Conservation (phyloP, 2,113 vertebrate genomes). For the Elgaria multicarinata region DNA sequence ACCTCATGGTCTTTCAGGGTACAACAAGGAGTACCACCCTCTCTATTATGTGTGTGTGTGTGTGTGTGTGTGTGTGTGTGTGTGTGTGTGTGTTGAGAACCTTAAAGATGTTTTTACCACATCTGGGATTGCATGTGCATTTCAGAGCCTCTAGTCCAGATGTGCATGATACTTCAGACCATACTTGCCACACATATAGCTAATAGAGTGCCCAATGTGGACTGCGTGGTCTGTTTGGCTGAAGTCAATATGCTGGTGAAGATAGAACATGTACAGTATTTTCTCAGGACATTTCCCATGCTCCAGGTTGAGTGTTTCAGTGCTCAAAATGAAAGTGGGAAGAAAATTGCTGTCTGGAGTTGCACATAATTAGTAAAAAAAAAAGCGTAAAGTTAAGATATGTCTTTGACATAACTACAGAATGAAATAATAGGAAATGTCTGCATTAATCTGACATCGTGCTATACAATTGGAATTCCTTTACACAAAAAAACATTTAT, state of each 20-base stretch:
- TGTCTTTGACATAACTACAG: not conserved
- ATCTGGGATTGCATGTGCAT: not conserved
- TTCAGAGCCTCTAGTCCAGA: not conserved
- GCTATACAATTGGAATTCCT: conserved; percentile 1
- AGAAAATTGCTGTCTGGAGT: not conserved
- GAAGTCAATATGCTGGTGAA: not conserved
- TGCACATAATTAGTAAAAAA: not conserved
- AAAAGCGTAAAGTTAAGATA: not conserved
- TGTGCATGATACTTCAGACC: not conserved
- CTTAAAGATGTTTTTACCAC: not conserved
- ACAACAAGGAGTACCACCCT: no score
- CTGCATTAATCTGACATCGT: not conserved
- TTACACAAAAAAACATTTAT: not conserved
- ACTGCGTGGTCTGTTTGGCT: not conserved
- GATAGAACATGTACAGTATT: not conserved
- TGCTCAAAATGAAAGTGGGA: not conserved
- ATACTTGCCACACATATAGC: not conserved
- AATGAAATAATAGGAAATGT: not conserved
- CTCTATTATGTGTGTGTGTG: no score
- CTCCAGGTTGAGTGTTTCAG: not conserved
- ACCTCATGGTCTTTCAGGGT: no score
- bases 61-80: no score
- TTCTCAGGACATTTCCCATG: not conserved
- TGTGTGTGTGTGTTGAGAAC: no score
- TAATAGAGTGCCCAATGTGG: not conserved